A percentile compares a stretch with the other conserved stretches of the same genome.
Evolutionary conservation across 1,140 invertebrate species (phyloP).

Genomic region (Bombyx mandarina): DNA sequence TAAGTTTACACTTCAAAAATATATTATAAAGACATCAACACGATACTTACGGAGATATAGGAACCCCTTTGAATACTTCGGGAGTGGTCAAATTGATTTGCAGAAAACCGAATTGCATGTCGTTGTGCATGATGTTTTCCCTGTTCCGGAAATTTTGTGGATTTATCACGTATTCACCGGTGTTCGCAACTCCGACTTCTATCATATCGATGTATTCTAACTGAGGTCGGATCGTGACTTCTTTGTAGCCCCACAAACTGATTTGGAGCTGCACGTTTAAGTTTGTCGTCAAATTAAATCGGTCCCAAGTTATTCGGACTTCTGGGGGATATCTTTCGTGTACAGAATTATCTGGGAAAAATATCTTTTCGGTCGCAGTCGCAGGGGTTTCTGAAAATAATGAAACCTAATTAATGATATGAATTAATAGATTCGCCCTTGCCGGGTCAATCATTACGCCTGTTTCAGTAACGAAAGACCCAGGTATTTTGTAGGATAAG

Average conservation of each 20-base stretch:
- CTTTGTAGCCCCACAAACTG: constrained; percentile 89
- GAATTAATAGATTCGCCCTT: background rate
- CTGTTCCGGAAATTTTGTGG: constrained; percentile 78
- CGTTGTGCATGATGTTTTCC: constrained; percentile 77
- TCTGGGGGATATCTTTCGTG: constrained; percentile 80
- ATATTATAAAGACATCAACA: no score
- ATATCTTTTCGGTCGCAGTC: constrained; percentile 86
- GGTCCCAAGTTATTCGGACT: constrained; percentile 86
- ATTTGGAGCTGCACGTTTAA: constrained; percentile 82
- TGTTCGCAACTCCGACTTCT: constrained; percentile 75
- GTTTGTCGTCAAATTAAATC: constrained; percentile 87
- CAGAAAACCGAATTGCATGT: constrained; percentile 90
- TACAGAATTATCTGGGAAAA: constrained; percentile 80
- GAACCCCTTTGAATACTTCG: constrained; percentile 76
- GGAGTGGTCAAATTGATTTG: constrained; percentile 91
- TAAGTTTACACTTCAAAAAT: no score
- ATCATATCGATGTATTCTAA: constrained; percentile 75
- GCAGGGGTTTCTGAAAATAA: constrained; percentile 83
- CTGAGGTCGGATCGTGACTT: constrained; percentile 83
- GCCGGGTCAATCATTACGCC: no score
- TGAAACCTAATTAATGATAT: background rate
- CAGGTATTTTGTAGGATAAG: no score
- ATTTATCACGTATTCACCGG: constrained; percentile 77
- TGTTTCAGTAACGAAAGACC: no score
- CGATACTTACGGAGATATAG: constrained; percentile 84